A percentile compares a stretch with the other conserved stretches of the same genome.
Conservation (phyloP, 92 coral and sea anemone species). For the Diadumene lineata region DNA sequence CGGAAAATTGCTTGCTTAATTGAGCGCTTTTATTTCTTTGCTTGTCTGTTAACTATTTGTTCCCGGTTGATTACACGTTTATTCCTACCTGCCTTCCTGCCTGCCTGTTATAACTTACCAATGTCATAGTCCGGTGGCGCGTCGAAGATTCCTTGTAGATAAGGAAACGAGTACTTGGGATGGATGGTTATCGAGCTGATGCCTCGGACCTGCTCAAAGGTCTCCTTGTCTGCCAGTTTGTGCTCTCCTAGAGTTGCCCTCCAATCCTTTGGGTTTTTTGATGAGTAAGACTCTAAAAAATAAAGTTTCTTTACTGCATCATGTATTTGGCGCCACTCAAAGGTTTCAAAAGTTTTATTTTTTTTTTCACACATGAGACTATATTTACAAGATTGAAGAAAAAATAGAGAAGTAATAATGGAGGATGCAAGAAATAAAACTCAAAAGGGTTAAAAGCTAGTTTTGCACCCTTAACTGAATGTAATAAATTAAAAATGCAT, state of each 20-base stretch:
- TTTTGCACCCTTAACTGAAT: no score
- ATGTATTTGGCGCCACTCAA: no score
- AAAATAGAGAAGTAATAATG: no score
- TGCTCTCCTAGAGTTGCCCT: constrained; percentile 61
- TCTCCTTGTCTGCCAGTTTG: constrained; percentile 43
- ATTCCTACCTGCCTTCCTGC: neutral
- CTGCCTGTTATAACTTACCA: constrained; percentile 49
- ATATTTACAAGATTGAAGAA: no score
- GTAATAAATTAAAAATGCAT: no score
- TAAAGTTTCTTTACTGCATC: neutral
- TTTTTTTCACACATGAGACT: no score
- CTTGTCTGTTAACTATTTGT: neutral
- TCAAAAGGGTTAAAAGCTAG: no score
- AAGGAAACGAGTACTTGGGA: constrained; percentile 60
- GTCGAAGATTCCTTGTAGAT: constrained; percentile 35
- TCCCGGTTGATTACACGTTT: neutral
- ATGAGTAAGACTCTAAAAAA: constrained; percentile 11
- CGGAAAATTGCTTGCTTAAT: neutral
- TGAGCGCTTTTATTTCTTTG: neutral
- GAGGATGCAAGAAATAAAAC: no score
- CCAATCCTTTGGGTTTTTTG: constrained; percentile 52
- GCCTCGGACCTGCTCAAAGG: constrained; percentile 50
- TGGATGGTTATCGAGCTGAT: constrained; percentile 48
- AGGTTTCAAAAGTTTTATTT: no score
- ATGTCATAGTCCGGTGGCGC: constrained; percentile 65